These are phyloP conservation scores for Eclectus roratus DNA, from an alignment of 2,113 vertebrate species.

Conservation along the genomic window DNA sequence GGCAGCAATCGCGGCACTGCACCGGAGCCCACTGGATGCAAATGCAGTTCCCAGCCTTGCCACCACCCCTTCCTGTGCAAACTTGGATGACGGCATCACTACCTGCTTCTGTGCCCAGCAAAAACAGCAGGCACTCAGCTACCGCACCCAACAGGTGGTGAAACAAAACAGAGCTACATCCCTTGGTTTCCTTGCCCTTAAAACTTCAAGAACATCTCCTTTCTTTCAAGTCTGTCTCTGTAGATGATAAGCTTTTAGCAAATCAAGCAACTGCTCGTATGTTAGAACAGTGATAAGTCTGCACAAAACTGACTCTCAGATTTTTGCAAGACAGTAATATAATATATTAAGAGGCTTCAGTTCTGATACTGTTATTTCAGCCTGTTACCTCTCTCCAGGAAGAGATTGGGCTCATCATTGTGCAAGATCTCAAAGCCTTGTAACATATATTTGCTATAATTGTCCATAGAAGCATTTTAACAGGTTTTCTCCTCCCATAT, in stretches of 20 bases:
- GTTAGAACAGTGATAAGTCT: neutral
- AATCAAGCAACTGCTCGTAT: neutral
- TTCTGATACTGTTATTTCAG: neutral
- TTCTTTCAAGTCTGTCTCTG: neutral
- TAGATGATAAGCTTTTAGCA: neutral
- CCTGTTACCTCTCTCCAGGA: neutral
- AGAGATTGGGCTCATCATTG: neutral
- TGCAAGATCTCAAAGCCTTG: neutral
- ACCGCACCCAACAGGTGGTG: accelerated
- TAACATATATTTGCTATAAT: neutral
- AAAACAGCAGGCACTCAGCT: accelerated
- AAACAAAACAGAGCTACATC: neutral
- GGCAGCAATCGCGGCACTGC: neutral
- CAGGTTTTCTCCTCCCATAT: neutral
- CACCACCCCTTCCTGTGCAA: neutral
- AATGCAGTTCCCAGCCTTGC: neutral
- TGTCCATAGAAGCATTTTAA: neutral
- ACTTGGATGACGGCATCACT: neutral
- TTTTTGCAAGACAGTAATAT: neutral
- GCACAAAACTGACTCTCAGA: neutral
- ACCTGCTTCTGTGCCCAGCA: accelerated
- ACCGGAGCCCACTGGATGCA: neutral
- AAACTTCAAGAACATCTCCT: neutral
- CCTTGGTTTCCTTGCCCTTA: neutral
- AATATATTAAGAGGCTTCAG: neutral